Evolutionary conservation across 2,113 vertebrate species (phyloP).

Genomic region (Neodon shergylaensis): DNA sequence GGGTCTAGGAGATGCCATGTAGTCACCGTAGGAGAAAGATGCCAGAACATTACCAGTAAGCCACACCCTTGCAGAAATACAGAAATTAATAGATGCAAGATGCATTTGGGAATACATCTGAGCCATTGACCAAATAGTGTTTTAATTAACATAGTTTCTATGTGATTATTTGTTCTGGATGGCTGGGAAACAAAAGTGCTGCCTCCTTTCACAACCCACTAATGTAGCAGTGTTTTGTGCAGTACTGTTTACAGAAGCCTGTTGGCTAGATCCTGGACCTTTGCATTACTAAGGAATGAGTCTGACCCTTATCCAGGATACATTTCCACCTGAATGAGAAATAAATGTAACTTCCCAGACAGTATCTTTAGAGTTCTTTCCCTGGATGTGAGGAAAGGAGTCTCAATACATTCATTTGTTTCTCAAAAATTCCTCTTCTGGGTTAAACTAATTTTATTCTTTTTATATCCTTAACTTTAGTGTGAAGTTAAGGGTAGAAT

Average conservation of each 20-base stretch:
- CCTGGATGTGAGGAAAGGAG: neutral
- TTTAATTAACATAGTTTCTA: too few relatives aligned
- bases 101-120: too few relatives aligned
- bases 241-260: neutral
- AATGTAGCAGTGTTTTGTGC: neutral
- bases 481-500: slow-evolving; percentile 18
- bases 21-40: too few relatives aligned
- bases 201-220: too few relatives aligned
- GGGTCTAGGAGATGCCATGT: too few relatives aligned
- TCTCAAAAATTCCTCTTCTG: neutral
- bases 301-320: neutral
- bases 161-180: too few relatives aligned
- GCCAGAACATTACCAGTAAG: too few relatives aligned
- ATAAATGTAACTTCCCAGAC: neutral
- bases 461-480: slow-evolving; percentile 29
- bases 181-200: too few relatives aligned
- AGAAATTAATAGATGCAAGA: too few relatives aligned
- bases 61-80: too few relatives aligned
- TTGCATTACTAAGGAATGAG: neutral
- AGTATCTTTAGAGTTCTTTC: neutral
- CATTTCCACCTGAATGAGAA: slow-evolving; percentile 1
- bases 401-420: slow-evolving; percentile 10
- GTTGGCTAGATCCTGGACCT: neutral
- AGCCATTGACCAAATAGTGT: too few relatives aligned
- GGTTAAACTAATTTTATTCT: neutral